Evolutionary conservation across 1,140 invertebrate species (phyloP).

Genomic region (Cyrtorhinus lividipennis): DNA sequence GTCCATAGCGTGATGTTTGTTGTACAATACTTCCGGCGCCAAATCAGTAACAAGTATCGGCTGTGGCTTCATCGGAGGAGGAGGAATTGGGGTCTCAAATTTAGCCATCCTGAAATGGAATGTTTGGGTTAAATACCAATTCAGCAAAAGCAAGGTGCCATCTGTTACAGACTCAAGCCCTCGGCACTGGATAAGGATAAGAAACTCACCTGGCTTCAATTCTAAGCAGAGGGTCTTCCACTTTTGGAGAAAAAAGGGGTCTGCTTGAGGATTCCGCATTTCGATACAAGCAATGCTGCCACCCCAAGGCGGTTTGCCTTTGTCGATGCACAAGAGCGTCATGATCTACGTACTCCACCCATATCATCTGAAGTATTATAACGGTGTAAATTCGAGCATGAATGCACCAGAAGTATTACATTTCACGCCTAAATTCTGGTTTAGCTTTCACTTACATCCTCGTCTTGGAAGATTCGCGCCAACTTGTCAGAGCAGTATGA

Average conservation of each 20-base stretch:
- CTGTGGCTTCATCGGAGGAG: constrained; percentile 31
- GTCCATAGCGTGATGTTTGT: constrained; percentile 27
- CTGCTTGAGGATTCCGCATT: not conserved
- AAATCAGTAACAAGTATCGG: constrained; percentile 28
- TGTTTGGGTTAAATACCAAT: not conserved
- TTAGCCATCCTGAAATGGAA: constrained; percentile 32
- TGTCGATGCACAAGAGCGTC: constrained; percentile 37
- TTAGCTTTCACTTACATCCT: constrained; percentile 32
- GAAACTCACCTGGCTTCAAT: constrained; percentile 11
- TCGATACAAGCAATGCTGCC: constrained; percentile 30
- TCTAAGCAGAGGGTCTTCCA: constrained; percentile 18
- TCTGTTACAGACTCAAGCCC: not conserved
- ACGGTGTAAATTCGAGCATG: too few relatives aligned
- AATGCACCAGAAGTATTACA: too few relatives aligned
- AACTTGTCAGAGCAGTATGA: constrained; percentile 49
- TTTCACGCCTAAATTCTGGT: too few relatives aligned
- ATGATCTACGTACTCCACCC: constrained; percentile 52
- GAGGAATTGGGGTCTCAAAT: constrained; percentile 43
- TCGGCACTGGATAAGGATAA: not conserved
- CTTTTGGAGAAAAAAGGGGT: constrained; percentile 14
- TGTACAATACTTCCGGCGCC: constrained; percentile 25
- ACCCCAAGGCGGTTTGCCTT: constrained; percentile 33
- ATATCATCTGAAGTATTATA: constrained; percentile 42
- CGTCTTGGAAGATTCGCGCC: constrained; percentile 36
- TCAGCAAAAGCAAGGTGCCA: not conserved